phyloP scores from a whole-genome alignment of 2,113 vertebrate genomes.

The Hyaena hyaena region DNA sequence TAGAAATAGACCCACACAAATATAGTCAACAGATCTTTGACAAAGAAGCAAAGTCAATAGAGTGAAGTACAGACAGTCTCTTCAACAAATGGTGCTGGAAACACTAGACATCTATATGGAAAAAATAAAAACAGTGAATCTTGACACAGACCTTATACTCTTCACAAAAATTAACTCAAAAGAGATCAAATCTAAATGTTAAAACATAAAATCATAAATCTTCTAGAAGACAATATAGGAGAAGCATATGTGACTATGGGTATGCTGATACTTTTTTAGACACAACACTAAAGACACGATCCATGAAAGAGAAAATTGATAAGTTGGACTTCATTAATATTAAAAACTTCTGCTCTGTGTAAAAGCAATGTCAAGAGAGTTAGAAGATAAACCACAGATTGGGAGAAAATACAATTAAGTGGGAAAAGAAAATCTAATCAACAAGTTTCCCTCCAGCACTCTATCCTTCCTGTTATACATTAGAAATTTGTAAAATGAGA shows the following conservation, averaged over 20 bases:
- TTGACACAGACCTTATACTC: neutral
- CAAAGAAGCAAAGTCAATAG: neutral
- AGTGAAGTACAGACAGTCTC: neutral
- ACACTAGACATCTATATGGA: neutral
- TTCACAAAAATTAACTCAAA: neutral
- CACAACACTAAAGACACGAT: neutral
- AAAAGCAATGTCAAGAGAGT: no score
- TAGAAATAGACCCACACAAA: neutral
- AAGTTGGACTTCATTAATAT: neutral
- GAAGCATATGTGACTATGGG: neutral
- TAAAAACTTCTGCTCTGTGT: no score
- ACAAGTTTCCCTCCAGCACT: conserved; percentile 58
- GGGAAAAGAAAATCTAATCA: conserved; percentile 70
- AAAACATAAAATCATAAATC: neutral
- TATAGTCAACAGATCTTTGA: neutral
- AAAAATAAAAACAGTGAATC: neutral
- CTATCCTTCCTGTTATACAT: conserved; percentile 40
- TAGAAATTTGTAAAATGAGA: conserved; percentile 27
- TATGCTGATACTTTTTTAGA: neutral
- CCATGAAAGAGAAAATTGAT: neutral
- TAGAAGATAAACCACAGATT: no score
- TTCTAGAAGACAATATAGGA: neutral
- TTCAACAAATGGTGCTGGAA: neutral
- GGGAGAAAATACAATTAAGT: conserved; percentile 35
- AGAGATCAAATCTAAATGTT: neutral